These are phyloP conservation scores for Chrysaora quinquecirrha DNA, from an alignment of 30 jellyfish, hydroid and myxozoan species.

Conservation along the genomic window DNA sequence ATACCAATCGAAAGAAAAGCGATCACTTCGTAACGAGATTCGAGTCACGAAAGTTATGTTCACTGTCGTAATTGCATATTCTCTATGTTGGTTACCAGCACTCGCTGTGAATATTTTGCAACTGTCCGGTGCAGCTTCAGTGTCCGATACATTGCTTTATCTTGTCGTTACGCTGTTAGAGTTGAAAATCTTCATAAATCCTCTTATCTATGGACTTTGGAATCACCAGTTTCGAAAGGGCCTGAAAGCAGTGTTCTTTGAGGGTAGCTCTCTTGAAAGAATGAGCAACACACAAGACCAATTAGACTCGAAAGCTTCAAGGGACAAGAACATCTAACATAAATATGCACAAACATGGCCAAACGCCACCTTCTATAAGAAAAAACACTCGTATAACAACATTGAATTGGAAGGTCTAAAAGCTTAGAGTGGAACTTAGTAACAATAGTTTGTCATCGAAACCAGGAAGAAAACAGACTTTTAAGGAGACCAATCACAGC, in stretches of 20 bases:
- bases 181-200: constrained; percentile 70
- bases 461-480: no score
- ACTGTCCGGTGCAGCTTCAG: constrained; percentile 12
- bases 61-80: constrained; percentile 63
- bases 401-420: no score
- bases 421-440: no score
- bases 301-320: no score
- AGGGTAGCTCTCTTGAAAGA: neutral
- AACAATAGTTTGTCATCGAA: no score
- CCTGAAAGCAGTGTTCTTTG: neutral
- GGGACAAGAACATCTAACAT: no score
- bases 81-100: constrained; percentile 90
- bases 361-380: no score
- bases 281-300: neutral
- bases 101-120: constrained; percentile 49
- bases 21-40: constrained; percentile 28
- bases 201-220: constrained; percentile 78
- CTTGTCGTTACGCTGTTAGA: constrained; percentile 72
- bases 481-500: no score
- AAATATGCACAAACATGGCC: no score
- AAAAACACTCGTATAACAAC: no score
- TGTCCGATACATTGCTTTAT: constrained; percentile 6
- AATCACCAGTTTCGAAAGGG: constrained; percentile 67
- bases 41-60: constrained; percentile 79
- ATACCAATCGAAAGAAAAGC: neutral